phyloP scores from a whole-genome alignment of 92 coral and sea anemone genomes.

The Galaxea fascicularis region DNA sequence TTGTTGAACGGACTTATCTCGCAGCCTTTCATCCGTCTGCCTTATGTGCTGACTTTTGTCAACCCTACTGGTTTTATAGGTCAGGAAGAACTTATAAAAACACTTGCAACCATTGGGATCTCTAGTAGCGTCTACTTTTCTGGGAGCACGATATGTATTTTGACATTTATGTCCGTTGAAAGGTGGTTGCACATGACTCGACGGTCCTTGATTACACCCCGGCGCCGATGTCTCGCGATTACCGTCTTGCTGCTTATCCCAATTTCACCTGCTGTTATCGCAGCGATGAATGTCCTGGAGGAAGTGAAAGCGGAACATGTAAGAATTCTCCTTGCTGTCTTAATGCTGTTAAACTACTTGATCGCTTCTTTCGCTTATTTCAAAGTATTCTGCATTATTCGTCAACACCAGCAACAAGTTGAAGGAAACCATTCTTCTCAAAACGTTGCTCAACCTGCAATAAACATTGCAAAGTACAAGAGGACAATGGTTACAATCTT shows the following conservation, averaged over 20 bases:
- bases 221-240: background rate
- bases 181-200: constrained; percentile 35
- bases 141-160: background rate
- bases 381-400: background rate
- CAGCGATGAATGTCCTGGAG: background rate
- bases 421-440: background rate
- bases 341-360: background rate
- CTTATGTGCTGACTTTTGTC: background rate
- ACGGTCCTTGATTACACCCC: constrained; percentile 1
- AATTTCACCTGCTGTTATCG: background rate
- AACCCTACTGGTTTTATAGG: background rate
- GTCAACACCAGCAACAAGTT: background rate
- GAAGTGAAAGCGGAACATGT: too few relatives aligned
- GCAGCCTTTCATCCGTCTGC: background rate
- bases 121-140: background rate
- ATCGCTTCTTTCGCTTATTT: background rate
- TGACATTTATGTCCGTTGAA: constrained; percentile 10
- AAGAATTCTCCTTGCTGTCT: background rate
- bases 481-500: background rate
- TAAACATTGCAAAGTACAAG: background rate
- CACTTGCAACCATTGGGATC: background rate
- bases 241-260: background rate
- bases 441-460: background rate
- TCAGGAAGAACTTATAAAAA: background rate
- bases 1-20: background rate